Evolutionary conservation across 2,888 invertebrate genomes (phyloP).

Genomic region (Dione juno): DNA sequence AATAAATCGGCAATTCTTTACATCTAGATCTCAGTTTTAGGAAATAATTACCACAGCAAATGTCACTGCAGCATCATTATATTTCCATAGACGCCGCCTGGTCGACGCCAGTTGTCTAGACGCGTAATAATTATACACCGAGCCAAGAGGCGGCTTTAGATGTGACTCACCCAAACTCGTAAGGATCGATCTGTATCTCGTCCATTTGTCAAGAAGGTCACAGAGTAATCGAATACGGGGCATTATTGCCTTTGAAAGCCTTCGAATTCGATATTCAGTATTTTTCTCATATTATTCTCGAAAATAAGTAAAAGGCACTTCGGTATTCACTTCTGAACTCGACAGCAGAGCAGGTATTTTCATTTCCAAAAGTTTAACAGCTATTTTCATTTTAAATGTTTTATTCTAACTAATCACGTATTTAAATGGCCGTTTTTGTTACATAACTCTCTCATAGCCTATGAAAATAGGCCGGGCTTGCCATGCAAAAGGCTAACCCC

Average conservation of each 20-base stretch:
- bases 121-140: conserved; percentile 76
- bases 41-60: conserved; percentile 47
- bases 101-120: conserved; percentile 78
- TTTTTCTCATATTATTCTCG: conserved; percentile 43
- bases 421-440: conserved; percentile 26
- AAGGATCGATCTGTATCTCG: conserved; percentile 72
- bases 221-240: conserved; percentile 60
- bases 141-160: conserved; percentile 74
- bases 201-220: conserved; percentile 64
- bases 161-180: conserved; percentile 75
- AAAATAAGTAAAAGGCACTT: background rate
- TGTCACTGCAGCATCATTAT: conserved; percentile 59
- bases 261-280: conserved; percentile 38
- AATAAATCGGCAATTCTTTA: background rate
- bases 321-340: background rate
- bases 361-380: background rate
- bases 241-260: conserved; percentile 53
- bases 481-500: conserved; percentile 29
- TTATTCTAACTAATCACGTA: too few relatives aligned
- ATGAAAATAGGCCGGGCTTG: conserved; percentile 18
- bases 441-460: conserved; percentile 11
- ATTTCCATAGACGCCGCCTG: conserved; percentile 70
- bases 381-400: background rate
- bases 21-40: background rate
- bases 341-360: background rate